Evolutionary conservation across 2,888 invertebrate genomes (phyloP).

Genomic region (Ceratothoa steindachneri): DNA sequence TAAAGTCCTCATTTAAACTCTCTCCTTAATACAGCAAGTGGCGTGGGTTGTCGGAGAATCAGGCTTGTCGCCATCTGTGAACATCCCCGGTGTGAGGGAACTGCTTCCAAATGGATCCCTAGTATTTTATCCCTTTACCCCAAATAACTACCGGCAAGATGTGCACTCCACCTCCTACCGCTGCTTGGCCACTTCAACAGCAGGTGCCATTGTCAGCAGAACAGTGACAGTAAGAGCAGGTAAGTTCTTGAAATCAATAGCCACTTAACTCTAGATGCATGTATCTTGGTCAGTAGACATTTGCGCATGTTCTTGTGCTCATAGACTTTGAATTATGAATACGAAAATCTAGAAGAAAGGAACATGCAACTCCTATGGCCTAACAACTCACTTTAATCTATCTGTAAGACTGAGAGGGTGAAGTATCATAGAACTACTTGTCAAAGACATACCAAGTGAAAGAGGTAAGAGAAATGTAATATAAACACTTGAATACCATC

Average conservation of each 20-base stretch:
- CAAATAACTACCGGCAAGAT: conserved; percentile 35
- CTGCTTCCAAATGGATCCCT: conserved; percentile 38
- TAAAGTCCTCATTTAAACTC: too few species aligned
- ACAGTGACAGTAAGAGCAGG: conserved; percentile 43
- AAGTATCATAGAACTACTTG: too few species aligned
- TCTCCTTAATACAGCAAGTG: neutral
- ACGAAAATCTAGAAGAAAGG: too few species aligned
- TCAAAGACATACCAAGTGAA: too few species aligned
- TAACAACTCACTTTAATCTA: too few species aligned
- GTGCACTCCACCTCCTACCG: conserved; percentile 42
- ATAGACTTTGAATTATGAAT: neutral
- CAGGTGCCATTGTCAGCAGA: conserved; percentile 39
- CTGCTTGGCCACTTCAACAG: conserved; percentile 37
- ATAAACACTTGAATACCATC: too few species aligned
- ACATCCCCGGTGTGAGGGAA: conserved; percentile 26
- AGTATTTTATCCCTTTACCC: conserved; percentile 39
- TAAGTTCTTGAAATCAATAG: neutral
- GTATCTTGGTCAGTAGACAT: too few species aligned
- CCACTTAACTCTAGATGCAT: too few species aligned
- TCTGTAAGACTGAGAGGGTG: too few species aligned
- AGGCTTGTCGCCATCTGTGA: conserved; percentile 16
- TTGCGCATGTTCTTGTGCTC: neutral
- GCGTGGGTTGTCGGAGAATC: conserved; percentile 33
- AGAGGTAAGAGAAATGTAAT: too few species aligned
- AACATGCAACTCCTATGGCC: too few species aligned